Evolutionary conservation across 1,140 invertebrate species (phyloP).

Genomic region (Hylaeus volcanicus): DNA sequence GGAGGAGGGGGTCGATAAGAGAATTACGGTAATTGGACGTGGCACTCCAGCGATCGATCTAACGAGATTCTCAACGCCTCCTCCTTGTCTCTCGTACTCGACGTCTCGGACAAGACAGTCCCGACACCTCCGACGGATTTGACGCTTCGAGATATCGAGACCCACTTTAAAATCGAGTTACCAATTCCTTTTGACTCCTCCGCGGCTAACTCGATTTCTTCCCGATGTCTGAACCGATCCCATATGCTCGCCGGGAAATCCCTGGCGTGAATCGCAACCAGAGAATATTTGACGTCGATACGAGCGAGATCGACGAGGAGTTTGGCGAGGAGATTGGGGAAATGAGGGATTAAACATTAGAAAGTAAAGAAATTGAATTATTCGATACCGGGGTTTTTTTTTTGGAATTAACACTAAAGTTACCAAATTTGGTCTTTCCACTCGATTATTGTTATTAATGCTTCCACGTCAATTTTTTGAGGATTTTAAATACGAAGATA

Average conservation of each 20-base stretch:
- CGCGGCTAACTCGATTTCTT: constrained; percentile 23
- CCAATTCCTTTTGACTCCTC: constrained; percentile 32
- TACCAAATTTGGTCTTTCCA: too few relatives aligned
- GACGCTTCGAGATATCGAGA: neutral
- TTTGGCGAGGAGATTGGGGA: too few relatives aligned
- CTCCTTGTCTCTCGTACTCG: neutral
- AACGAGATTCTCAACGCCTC: constrained; percentile 59
- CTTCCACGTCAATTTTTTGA: too few relatives aligned
- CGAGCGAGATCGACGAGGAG: too few relatives aligned
- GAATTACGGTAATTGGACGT: constrained; percentile 66
- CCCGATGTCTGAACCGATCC: neutral
- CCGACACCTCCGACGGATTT: neutral
- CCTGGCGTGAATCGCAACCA: neutral
- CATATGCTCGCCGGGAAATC: neutral
- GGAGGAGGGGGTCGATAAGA: constrained; percentile 45
- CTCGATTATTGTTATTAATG: too few relatives aligned
- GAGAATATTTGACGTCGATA: neutral
- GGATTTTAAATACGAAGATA: too few relatives aligned
- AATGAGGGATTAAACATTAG: too few relatives aligned
- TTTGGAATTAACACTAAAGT: too few relatives aligned
- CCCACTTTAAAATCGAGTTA: constrained; percentile 25
- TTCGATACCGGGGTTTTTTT: too few relatives aligned
- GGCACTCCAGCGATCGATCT: constrained; percentile 57
- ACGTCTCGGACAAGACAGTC: constrained; percentile 13
- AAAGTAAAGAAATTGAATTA: too few relatives aligned